Base-by-base conservation (phyloP, 2,888 invertebrate genomes). In the Sesia apiformis region DNA sequence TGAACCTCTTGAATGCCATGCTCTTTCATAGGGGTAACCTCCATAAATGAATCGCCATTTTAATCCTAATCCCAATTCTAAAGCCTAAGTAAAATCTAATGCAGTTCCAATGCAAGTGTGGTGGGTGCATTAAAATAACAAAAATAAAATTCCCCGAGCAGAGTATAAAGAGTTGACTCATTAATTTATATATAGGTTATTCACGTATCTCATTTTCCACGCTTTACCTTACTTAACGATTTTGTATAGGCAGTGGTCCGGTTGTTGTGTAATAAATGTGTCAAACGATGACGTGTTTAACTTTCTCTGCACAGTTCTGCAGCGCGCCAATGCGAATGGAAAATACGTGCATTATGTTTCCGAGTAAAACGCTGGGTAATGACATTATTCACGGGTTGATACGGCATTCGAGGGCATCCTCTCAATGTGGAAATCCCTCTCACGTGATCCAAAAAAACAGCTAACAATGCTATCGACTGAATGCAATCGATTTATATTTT, bases 221-320 rank as follows among this genome's bases (percentile, higher is more conserved):
- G 23, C 23, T 23, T 23, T 23, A 23, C 23, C 23, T 23, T 23
- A 23, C 23, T 46, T 46, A 46, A 46, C 23, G 8, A 46, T 46
- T 8, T 46, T 46, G 46, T 46, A 8, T 2, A 8, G 46, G 39
- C 50, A 3, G 57, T 62, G 64, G 73, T 74, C 74, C 77, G 74
- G 71, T 66, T 64, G 69, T 83, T 84, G 81, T 79, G 80, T 81
- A 86, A 87, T 72, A 69, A 65, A 72, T 72, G 69, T 72, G 72
- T 66, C 67, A 71, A 70, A 69, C 8, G 71, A 71, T 84, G 85
- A 84, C 78, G 80, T 72, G 75, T 64, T 60, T 59, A 70, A 79
- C 86, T 86, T 86, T 86, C 86, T 84, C 86, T 70, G 66, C 66
- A 38, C 46, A 5, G 46, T 8, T 39, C 38, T 38, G 50, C 38